Evolutionary conservation across 1,140 invertebrate genomes (phyloP).

Genomic region (Belonocnema kinseyi): DNA sequence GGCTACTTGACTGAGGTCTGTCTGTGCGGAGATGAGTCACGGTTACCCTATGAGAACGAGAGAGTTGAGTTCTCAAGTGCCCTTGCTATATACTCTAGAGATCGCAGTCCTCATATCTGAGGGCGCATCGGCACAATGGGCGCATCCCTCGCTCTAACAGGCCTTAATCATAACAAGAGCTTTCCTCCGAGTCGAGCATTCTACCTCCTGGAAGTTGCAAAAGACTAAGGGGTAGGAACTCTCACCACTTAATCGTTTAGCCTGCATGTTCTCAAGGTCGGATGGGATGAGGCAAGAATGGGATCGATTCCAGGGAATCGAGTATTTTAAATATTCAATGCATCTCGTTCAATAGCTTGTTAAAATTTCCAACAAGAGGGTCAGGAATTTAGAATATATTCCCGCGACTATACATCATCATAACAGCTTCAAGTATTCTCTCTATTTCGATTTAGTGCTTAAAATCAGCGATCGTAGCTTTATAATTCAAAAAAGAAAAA

Average conservation of each 20-base stretch:
- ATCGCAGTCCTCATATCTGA: slow-evolving; percentile 61
- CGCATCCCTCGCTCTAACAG: slow-evolving; percentile 64
- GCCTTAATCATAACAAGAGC: slow-evolving; percentile 67
- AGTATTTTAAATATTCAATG: slow-evolving; percentile 8
- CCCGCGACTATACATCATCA: no score
- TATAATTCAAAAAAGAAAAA: no score
- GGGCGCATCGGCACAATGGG: slow-evolving; percentile 58
- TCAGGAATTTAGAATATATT: neutral
- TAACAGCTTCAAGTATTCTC: no score
- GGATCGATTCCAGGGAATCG: neutral
- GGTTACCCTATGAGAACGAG: slow-evolving; percentile 56
- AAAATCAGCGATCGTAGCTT: no score
- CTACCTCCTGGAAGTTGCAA: slow-evolving; percentile 55
- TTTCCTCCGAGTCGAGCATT: slow-evolving; percentile 54
- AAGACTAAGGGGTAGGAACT: slow-evolving; percentile 41
- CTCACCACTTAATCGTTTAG: slow-evolving; percentile 50
- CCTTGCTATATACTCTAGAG: slow-evolving; percentile 59
- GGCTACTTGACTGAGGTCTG: slow-evolving; percentile 54
- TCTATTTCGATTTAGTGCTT: no score
- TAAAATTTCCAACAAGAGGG: neutral
- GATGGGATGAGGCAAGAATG: neutral
- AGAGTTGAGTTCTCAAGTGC: slow-evolving; percentile 59
- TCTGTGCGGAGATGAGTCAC: slow-evolving; percentile 53
- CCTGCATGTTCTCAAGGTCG: slow-evolving; percentile 1
- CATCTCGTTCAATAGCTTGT: neutral